Conservation (phyloP, 2,113 vertebrate species). For the Campylorhamphus procurvoides region DNA sequence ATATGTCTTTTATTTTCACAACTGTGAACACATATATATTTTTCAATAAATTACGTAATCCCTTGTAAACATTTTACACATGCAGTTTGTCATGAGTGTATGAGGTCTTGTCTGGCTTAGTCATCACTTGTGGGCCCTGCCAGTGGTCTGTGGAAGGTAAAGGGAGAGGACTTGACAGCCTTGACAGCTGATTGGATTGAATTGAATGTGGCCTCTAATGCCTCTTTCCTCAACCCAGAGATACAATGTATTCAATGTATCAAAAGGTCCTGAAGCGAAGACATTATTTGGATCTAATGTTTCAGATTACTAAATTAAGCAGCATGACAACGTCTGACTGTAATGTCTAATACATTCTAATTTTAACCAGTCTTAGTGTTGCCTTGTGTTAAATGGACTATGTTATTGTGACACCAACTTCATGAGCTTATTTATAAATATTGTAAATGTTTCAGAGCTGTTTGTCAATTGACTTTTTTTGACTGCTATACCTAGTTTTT, state of each 20-base stretch:
- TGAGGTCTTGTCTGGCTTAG: background rate
- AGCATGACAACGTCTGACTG: background rate
- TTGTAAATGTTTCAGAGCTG: background rate
- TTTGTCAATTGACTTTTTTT: background rate
- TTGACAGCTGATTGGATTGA: background rate
- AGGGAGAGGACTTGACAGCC: background rate
- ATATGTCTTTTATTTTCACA: background rate
- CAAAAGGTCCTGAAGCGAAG: background rate
- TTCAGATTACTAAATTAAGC: background rate
- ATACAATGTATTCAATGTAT: background rate
- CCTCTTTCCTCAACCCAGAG: background rate
- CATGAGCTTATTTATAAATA: background rate
- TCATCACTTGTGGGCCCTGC: fast-evolving
- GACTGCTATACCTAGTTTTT: background rate
- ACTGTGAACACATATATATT: background rate
- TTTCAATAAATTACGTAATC: background rate
- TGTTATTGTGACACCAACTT: background rate
- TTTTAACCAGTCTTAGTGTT: background rate
- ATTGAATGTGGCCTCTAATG: background rate
- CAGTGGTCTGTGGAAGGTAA: background rate
- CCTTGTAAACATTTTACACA: background rate
- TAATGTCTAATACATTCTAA: background rate
- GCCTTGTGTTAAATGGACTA: background rate
- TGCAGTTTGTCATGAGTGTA: fast-evolving
- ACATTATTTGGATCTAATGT: background rate